A percentile compares a stretch with the other conserved stretches of the same genome.
Conservation (phyloP, 2,113 vertebrate genomes). For the Sylvietta virens region DNA sequence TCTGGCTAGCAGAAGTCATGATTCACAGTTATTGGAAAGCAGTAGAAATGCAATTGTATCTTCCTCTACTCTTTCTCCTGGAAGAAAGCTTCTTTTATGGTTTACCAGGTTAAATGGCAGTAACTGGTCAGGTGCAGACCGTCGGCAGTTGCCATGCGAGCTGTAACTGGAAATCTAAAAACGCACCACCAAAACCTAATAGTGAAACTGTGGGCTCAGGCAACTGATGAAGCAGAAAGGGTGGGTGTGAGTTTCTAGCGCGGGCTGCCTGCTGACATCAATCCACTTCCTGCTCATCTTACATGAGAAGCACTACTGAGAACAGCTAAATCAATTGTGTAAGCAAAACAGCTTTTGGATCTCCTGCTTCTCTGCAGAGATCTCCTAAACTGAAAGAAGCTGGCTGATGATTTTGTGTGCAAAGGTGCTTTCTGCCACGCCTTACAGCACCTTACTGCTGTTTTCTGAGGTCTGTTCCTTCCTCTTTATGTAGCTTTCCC, state of each 20-base stretch:
- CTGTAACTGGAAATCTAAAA: conserved; percentile 72
- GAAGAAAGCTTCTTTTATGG: not conserved
- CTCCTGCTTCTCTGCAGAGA: not conserved
- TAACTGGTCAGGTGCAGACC: conserved; percentile 36
- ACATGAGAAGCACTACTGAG: not conserved
- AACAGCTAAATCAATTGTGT: not conserved
- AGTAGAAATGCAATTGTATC: not conserved
- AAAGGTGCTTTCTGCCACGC: not conserved
- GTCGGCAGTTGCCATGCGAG: conserved; percentile 18
- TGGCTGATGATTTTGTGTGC: not conserved
- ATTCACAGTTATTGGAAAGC: conserved; percentile 31
- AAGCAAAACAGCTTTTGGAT: not conserved
- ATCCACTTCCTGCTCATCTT: conserved; percentile 50
- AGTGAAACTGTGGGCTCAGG: conserved; percentile 69
- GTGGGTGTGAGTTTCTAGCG: conserved; percentile 57
- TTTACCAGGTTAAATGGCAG: conserved; percentile 24
- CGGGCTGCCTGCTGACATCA: conserved; percentile 20
- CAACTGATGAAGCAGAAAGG: conserved; percentile 66
- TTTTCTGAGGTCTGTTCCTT: not conserved
- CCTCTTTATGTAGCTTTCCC: not conserved
- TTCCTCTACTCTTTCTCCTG: not conserved
- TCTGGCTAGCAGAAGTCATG: not conserved
- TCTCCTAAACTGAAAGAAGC: not conserved
- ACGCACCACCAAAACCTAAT: conserved; percentile 58
- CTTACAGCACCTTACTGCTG: not conserved